phyloP scores from a whole-genome alignment of 2,113 vertebrate genomes.

The Phalacrocorax pelagicus region DNA sequence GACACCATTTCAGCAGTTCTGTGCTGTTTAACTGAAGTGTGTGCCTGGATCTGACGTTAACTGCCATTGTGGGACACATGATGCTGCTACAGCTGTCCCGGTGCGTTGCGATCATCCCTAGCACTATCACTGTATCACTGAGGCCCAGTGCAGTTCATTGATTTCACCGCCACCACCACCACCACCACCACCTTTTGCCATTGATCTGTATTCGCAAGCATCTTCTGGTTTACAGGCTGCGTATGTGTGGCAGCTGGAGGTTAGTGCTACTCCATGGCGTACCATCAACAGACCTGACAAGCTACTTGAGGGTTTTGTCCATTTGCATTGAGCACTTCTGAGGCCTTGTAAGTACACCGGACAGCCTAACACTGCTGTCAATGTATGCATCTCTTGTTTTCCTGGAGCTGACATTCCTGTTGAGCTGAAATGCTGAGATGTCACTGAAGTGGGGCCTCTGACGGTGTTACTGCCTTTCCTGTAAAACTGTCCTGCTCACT shows the following conservation, averaged over 20 bases:
- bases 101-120: neutral
- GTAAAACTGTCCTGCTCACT: neutral
- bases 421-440: neutral
- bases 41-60: too few relatives aligned
- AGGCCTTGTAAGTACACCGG: neutral
- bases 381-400: neutral
- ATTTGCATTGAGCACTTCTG: neutral
- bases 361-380: neutral
- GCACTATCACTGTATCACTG: neutral
- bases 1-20: accelerated
- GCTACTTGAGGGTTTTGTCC: neutral
- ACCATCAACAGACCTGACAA: neutral
- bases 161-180: neutral
- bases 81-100: neutral
- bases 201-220: neutral
- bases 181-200: neutral
- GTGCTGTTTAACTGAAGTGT: too few relatives aligned
- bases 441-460: neutral
- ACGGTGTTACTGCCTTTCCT: neutral
- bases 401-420: neutral
- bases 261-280: neutral
- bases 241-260: neutral
- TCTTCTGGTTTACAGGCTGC: neutral
- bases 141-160: neutral
- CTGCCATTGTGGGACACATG: accelerated